Percentiles rank a stretch among this genome's conserved stretches.
phyloP scores from a whole-genome alignment of 2,888 invertebrate genomes.

The Caenorhabditis plicata region DNA sequence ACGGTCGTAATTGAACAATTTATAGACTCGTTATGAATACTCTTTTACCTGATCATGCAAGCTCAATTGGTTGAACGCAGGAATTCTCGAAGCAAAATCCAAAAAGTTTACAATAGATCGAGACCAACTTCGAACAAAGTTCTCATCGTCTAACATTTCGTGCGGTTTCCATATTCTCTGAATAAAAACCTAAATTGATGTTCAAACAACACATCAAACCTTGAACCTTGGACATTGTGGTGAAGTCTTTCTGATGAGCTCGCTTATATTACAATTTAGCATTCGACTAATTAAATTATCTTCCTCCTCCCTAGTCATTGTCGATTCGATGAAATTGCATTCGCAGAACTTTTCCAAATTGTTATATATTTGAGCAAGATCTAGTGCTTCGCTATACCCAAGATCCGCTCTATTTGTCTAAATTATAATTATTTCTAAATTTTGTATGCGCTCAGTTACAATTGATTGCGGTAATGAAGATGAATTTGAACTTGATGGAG shows the following conservation, averaged over 20 bases:
- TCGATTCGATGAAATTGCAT: conserved; percentile 21
- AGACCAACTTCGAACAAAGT: conserved; percentile 34
- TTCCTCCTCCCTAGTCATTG: conserved; percentile 18
- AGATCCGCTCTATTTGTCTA: conserved; percentile 14
- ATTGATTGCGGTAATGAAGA: no score
- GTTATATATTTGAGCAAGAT: conserved; percentile 29
- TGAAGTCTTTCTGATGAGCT: conserved; percentile 31
- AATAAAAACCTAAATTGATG: conserved; percentile 1
- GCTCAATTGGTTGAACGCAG: conserved; percentile 27
- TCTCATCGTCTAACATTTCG: conserved; percentile 23
- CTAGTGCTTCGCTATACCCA: conserved; percentile 20
- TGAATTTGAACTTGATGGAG: conserved; percentile 21
- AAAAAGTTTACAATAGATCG: conserved; percentile 31
- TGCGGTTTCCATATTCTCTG: conserved; percentile 40
- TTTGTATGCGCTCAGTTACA: no score
- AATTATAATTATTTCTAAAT: conserved; percentile 24
- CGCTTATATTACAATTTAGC: conserved; percentile 23
- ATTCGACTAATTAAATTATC: conserved; percentile 30
- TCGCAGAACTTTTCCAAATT: conserved; percentile 40
- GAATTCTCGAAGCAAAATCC: conserved; percentile 35
- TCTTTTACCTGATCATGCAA: conserved; percentile 20
- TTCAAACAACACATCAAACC: conserved; percentile 4
- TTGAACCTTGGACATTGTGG: conserved; percentile 39
- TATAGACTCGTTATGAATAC: no score
- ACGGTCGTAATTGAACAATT: no score